A percentile compares a stretch with the other conserved stretches of the same genome.
These are phyloP conservation scores for Dioctria rufipes DNA, from an alignment of 2,888 invertebrate species.

Conservation along the genomic window DNA sequence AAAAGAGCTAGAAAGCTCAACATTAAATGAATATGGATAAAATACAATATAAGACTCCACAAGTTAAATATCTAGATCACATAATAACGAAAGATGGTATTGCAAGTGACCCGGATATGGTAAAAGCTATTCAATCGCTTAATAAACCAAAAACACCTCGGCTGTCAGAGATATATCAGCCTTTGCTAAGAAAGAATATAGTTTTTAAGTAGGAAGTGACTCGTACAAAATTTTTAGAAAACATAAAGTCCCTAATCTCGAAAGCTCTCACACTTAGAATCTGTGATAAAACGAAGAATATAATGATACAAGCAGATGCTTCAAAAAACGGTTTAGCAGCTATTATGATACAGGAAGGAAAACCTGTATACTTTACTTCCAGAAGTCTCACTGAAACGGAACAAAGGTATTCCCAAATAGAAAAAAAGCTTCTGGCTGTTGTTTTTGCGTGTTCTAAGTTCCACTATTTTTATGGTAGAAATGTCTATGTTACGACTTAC, in stretches of 20 bases:
- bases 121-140: neutral
- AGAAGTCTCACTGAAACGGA: constrained; percentile 61
- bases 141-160: too few species aligned
- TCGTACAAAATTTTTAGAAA: too few species aligned
- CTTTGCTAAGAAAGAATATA: too few species aligned
- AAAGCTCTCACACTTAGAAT: too few species aligned
- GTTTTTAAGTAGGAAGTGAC: too few species aligned
- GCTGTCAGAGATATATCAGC: too few species aligned
- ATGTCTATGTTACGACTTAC: constrained; percentile 54
- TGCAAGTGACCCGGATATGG: neutral
- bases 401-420: constrained; percentile 57
- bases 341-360: constrained; percentile 48
- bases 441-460: constrained; percentile 59
- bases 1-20: neutral
- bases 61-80: neutral
- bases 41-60: neutral
- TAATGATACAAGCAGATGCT: constrained; percentile 44
- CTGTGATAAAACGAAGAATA: too few species aligned
- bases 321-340: constrained; percentile 52
- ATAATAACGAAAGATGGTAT: neutral
- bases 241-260: too few species aligned
- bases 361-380: constrained; percentile 60
- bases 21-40: neutral
- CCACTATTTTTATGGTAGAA: constrained; percentile 57
- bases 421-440: constrained; percentile 59